A percentile compares a stretch with the other conserved stretches of the same genome.
These are phyloP conservation scores for Colaptes auratus DNA, from an alignment of 2,113 vertebrate species.

Conservation along the genomic window DNA sequence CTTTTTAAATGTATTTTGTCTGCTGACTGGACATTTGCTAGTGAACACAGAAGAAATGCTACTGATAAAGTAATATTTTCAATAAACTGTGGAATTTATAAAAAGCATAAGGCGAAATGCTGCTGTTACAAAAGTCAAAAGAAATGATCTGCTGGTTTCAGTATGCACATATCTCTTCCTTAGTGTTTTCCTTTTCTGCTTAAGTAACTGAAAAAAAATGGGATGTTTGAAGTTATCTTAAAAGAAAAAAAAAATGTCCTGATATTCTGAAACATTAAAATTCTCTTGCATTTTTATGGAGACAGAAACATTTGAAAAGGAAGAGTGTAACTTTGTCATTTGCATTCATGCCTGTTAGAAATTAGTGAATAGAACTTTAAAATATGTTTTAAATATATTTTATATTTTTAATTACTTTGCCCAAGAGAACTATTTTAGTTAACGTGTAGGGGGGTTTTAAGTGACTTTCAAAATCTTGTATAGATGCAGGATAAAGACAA, in stretches of 20 bases:
- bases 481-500: background rate
- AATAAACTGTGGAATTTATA: background rate
- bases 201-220: background rate
- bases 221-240: background rate
- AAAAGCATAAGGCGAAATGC: background rate
- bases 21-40: background rate
- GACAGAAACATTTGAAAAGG: background rate
- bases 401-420: background rate
- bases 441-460: background rate
- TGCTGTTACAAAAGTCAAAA: background rate
- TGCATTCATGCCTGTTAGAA: background rate
- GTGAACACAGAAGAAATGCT: background rate
- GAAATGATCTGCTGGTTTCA: background rate
- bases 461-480: background rate
- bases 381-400: background rate
- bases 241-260: background rate
- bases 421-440: background rate
- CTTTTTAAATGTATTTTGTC: background rate
- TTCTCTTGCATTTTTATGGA: background rate
- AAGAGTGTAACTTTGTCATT: background rate
- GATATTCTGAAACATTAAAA: background rate
- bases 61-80: background rate
- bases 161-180: background rate
- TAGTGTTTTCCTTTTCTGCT: background rate
- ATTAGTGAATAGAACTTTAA: background rate